Evolutionary conservation across 2,113 vertebrate species (phyloP).

Genomic region (Carlito syrichta): DNA sequence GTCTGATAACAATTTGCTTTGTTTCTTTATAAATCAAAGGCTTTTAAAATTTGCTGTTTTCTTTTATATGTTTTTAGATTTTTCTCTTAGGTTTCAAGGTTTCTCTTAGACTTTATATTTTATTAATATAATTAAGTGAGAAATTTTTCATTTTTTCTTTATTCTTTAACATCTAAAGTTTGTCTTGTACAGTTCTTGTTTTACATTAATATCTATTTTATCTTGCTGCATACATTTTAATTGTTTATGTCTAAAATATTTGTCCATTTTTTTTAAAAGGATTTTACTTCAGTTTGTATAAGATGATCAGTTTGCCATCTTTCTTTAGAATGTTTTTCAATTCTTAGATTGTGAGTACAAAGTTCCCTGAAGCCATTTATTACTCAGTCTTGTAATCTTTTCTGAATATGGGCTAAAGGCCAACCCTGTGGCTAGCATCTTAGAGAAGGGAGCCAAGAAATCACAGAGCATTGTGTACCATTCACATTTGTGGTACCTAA

Average conservation of each 20-base stretch:
- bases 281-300: neutral
- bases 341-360: neutral
- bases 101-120: too few species aligned
- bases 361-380: neutral
- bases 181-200: neutral
- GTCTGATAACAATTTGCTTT: neutral
- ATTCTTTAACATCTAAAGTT: neutral
- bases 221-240: neutral
- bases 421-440: neutral
- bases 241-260: neutral
- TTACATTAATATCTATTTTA: neutral
- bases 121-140: neutral
- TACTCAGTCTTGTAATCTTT: neutral
- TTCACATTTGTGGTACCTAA: neutral
- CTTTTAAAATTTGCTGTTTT: neutral
- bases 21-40: neutral
- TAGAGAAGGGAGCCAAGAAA: neutral
- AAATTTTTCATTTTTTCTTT: neutral
- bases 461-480: neutral
- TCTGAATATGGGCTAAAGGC: neutral
- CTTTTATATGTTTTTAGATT: neutral
- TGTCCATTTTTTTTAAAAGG: neutral
- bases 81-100: neutral
- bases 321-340: neutral
- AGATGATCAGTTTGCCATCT: neutral